phyloP scores from a whole-genome alignment of 2,113 vertebrate species.

The Muntiacus reevesi region DNA sequence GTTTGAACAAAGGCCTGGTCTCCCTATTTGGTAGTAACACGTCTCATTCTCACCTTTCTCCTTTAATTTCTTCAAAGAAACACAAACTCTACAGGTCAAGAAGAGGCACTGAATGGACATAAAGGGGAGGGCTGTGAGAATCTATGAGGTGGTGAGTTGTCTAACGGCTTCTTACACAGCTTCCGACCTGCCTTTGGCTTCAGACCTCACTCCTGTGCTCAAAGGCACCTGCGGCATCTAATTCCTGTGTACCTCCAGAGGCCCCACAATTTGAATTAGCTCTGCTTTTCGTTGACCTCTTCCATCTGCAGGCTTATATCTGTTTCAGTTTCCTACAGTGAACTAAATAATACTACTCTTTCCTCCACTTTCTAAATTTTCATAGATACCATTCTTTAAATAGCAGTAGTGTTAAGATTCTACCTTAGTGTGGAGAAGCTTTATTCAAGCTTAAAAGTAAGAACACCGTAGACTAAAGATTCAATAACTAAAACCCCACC shows the following conservation, averaged over 20 bases:
- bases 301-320: neutral
- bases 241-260: neutral
- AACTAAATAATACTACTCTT: neutral
- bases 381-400: neutral
- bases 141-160: accelerated
- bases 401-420: neutral
- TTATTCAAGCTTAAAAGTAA: neutral
- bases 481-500: neutral
- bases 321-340: neutral
- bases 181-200: neutral
- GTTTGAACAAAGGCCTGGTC: neutral
- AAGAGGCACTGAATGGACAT: neutral
- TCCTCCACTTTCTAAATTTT: neutral
- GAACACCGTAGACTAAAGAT: neutral
- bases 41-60: neutral
- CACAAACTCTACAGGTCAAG: neutral
- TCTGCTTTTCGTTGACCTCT: neutral
- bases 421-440: neutral
- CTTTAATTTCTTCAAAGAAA: neutral
- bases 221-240: neutral
- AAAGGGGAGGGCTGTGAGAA: neutral
- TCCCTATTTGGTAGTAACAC: neutral
- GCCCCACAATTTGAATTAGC: neutral
- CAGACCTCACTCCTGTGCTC: neutral
- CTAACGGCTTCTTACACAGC: neutral